Evolutionary conservation across 2,113 vertebrate species (phyloP), one percentile per base, ranked within the genome.

Genomic region (Machaerirhynchus nigripectus): DNA sequence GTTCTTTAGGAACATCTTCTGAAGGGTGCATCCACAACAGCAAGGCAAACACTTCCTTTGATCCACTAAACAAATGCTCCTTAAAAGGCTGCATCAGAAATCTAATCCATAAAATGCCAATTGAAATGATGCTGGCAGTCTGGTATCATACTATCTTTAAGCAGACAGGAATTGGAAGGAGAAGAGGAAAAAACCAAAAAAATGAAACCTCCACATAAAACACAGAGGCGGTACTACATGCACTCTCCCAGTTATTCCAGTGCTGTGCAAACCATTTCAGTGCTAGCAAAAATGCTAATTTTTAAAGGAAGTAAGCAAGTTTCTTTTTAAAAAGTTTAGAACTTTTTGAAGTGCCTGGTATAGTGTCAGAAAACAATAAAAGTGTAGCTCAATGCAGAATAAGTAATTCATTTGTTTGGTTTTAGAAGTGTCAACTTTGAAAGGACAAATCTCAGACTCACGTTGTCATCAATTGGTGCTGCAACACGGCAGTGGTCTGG

Each of bases 401-500:
- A 73, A 35, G 2, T 35, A 68, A 79, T 2, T 61, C 1, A 42
- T 22, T 39, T 14, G 37, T 67, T 86, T 27, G 52, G 39, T 53
- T 56, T 86, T 35, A 91, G 21, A 64, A 63, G n/a, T 42, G n/a
- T 15, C 44, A 65, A 1, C 24, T 57, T 70, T 50, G 10, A 65
- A 95, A 80, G 80, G 42, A 78, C 35, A 61, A 37, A 52, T 2
- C 10, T 77, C 37, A 82, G 78, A 98, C 99, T 99, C 97, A 99
- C 99, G 7, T 99, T 99, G 96, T 99, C 99, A 92, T 99, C 99
- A 57, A 99, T 98, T 94, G 99, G 98, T 73, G 99, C 99, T n/a
- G 99, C 99, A 70, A 99, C 99, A 80, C 99, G 98, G 97, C 98
- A 99, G 93, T 99, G 99, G 76, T 99, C 99, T 73, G 98, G 98